Evolutionary conservation across 2,888 invertebrate genomes (phyloP).

Genomic region (Coecobrya sp.): DNA sequence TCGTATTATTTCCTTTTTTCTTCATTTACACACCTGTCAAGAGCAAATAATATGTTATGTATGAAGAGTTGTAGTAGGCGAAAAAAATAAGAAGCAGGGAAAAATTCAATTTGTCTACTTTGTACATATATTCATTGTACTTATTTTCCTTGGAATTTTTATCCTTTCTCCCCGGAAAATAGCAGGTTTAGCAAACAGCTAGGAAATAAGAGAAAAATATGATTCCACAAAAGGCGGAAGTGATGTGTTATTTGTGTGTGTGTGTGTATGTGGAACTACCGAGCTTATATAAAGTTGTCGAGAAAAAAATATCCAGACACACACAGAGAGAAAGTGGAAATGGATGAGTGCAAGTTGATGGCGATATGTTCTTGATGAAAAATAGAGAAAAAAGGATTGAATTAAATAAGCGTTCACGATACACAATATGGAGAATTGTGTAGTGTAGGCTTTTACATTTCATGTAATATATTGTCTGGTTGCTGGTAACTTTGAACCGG

Average conservation of each 20-base stretch:
- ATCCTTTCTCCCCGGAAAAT: not conserved
- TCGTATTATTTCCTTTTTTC: slow-evolving; percentile 20
- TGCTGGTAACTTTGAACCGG: not conserved
- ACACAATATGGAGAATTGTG: not conserved
- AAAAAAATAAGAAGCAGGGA: not conserved
- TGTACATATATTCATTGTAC: slow-evolving; percentile 54
- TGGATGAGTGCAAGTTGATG: slow-evolving; percentile 8
- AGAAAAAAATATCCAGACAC: slow-evolving; percentile 35
- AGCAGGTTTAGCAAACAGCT: slow-evolving; percentile 26
- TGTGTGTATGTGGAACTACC: not conserved
- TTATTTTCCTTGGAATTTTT: slow-evolving; percentile 26
- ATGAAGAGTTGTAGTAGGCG: not conserved
- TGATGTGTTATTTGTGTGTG: slow-evolving; percentile 14
- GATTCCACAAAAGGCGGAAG: slow-evolving; percentile 30
- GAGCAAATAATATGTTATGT: slow-evolving; percentile 59
- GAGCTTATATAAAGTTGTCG: not conserved
- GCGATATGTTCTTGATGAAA: slow-evolving; percentile 15
- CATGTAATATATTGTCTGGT: not conserved
- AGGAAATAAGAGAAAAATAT: slow-evolving; percentile 1
- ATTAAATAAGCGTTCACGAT: slow-evolving; percentile 16
- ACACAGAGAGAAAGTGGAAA: not conserved
- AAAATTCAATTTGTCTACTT: slow-evolving; percentile 69
- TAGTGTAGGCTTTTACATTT: not conserved
- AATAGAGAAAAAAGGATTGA: slow-evolving; percentile 23
- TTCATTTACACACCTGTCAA: slow-evolving; percentile 66